Base-by-base conservation (phyloP, 2,113 vertebrate genomes). In the Ciconia stormi region DNA sequence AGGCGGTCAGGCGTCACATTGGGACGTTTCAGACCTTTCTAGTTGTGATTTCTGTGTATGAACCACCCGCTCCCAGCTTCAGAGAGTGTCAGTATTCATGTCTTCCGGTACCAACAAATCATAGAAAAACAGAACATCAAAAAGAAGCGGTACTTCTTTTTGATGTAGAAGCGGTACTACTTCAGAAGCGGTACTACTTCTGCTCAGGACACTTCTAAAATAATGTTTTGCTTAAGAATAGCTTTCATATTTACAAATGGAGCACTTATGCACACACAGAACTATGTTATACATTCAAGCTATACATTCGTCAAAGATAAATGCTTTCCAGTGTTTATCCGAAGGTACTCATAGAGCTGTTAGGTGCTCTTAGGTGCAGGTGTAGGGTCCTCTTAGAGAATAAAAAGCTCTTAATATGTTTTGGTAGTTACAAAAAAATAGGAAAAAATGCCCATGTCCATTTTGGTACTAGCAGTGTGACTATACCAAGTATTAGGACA, bases 1-100 rank as follows among this genome's bases (percentile, higher is more conserved):
- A 0, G 7, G 65, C 5, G 2, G 17, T 6, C 7, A 1, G 0
- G 11, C 4, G 18, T 15, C 15, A 4, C 2, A 1, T 3, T 61
- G 18, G 3, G 3, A 42, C 19, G 1, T 9, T 13, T 11, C 13
- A 42, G 1, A 38, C 3, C 3, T 38, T 36, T 17, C 6, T 1
- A 16, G 12, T 9, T 42, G 2, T 26, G 59, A 15, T 17, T 58
- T 70, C 9, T 46, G 8, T 18, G 18, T 15, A 18, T 34, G 40
- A 52, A 15, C 40, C 6, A 2, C 30, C 26, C 1, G 0, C 12
- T 49, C 46, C 56, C 19, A 20, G 15, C 50, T 11, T 29, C 21
- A 19, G 20, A 11, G 34, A 4, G 6, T 32, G 53, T 32, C 32
- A 20, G 55, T 8, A 12, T 56, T 56, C 55, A 11, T 20, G 55